Evolutionary conservation across 2,888 invertebrate genomes (phyloP), one percentile per base, ranked within the genome.

Genomic region (Autographa pulchrina): DNA sequence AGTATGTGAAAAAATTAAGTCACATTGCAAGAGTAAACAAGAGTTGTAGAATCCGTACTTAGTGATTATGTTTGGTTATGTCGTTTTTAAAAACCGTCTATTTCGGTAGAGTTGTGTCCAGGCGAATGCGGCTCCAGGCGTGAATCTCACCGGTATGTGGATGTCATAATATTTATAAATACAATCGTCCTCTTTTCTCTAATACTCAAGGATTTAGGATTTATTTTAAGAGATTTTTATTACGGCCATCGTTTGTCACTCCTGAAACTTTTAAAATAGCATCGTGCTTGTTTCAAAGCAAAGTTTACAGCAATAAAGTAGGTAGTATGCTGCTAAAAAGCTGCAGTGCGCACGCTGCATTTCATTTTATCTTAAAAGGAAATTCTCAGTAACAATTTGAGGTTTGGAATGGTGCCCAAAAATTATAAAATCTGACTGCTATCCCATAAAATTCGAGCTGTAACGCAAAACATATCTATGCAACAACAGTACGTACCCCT

Each of bases 101-200:
- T 80, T 78, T 80, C 41, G 64, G 68, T 54, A 65, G 25, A 54
- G 81, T 41, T 64, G 77, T 59, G 60, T 80, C 80, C 71, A 68
- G 41, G 52, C 73, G 70, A n/a, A n/a, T n/a, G n/a, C n/a, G n/a
- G n/a, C 38, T 48, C 63, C 68, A 63, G 41, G 52, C 73, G 70
- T 62, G 66, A 65, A 69, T 60, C 71, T 68, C 70, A 79, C 69
- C 52, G 73, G 64, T 67, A 81, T 77, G 70, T 62, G 65, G 52
- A 68, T 73, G 58, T 70, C 70, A 75, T 73, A 66, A 73, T 75
- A 74, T 75, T 78, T 84, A 82, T 78, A 75, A 79, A 84, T 81
- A 81, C 68, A 38, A 58, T 64, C 71, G 48, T 74, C 72, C 72
- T 69, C 70, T 62, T 68, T 43, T 59, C 58, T 72, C 38, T 61